phyloP scores from a whole-genome alignment of 2,888 invertebrate genomes.

The Caenorhabditis drosophilae region DNA sequence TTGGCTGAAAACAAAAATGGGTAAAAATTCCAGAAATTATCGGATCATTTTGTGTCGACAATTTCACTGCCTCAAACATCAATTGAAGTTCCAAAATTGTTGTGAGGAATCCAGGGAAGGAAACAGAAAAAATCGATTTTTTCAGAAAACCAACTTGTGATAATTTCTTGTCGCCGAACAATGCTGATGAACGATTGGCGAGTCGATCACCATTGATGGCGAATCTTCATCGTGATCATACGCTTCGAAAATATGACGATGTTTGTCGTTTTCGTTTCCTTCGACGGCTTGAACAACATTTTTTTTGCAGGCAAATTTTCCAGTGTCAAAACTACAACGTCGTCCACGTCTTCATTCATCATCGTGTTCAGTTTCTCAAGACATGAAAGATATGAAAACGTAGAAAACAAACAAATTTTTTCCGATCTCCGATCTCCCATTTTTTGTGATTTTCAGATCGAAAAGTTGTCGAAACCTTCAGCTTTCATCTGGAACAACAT shows the following conservation, averaged over 20 bases:
- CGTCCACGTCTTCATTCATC: slow-evolving; percentile 45
- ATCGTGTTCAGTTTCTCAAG: slow-evolving; percentile 45
- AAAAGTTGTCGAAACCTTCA: slow-evolving; percentile 16
- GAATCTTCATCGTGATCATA: slow-evolving; percentile 45
- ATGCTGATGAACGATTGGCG: slow-evolving; percentile 31
- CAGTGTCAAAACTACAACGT: slow-evolving; percentile 29
- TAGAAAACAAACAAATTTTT: too few species aligned
- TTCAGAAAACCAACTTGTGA: slow-evolving; percentile 15
- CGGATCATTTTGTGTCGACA: slow-evolving; percentile 20
- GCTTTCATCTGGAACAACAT: background rate
- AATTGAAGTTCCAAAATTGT: slow-evolving; percentile 16
- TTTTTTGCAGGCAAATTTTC: slow-evolving; percentile 40
- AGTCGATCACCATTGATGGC: slow-evolving; percentile 39
- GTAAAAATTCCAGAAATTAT: slow-evolving; percentile 17
- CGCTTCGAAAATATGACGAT: slow-evolving; percentile 51
- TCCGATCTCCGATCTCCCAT: too few species aligned
- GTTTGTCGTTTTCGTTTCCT: too few species aligned
- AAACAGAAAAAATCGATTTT: too few species aligned
- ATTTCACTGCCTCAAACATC: slow-evolving; percentile 35
- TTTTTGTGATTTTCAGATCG: too few species aligned
- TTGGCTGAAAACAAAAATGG: background rate
- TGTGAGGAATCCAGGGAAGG: too few species aligned
- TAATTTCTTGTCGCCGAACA: slow-evolving; percentile 16
- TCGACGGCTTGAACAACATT: background rate
- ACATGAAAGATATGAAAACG: slow-evolving; percentile 49